Evolutionary conservation across 1,140 invertebrate genomes (phyloP).

Genomic region (Cydia fagiglandana): DNA sequence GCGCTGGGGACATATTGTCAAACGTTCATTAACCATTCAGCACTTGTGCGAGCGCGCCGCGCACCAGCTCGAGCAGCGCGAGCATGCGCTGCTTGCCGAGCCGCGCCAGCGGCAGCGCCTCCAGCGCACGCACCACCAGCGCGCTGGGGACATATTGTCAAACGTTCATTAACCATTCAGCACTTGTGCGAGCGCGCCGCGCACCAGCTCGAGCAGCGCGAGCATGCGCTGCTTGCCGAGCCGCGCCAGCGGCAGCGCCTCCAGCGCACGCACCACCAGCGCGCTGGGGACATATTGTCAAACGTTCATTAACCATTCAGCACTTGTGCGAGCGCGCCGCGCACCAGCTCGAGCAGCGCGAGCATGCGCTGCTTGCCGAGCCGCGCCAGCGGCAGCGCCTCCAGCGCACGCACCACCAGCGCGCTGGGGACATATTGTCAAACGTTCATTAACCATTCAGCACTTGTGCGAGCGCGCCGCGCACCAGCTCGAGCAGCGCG

Average conservation of each 20-base stretch:
- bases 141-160: constrained; percentile 53
- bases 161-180: too few species aligned
- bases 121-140: constrained; percentile 81
- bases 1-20: constrained; percentile 53
- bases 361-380: constrained; percentile 92
- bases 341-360: constrained; percentile 91
- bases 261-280: constrained; percentile 81
- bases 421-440: constrained; percentile 53
- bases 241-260: constrained; percentile 84
- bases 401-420: constrained; percentile 81
- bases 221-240: constrained; percentile 92
- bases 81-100: constrained; percentile 92
- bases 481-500: constrained; percentile 91
- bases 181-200: constrained; percentile 88
- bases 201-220: constrained; percentile 91
- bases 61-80: constrained; percentile 91
- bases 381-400: constrained; percentile 84
- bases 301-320: too few species aligned
- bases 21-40: too few species aligned
- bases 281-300: constrained; percentile 53
- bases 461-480: constrained; percentile 88
- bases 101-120: constrained; percentile 84
- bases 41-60: constrained; percentile 88
- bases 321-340: constrained; percentile 88
- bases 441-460: too few species aligned